These are phyloP conservation scores for Rhegmatorhina hoffmannsi DNA, from an alignment of 2,113 vertebrate genomes.

Conservation along the genomic window DNA sequence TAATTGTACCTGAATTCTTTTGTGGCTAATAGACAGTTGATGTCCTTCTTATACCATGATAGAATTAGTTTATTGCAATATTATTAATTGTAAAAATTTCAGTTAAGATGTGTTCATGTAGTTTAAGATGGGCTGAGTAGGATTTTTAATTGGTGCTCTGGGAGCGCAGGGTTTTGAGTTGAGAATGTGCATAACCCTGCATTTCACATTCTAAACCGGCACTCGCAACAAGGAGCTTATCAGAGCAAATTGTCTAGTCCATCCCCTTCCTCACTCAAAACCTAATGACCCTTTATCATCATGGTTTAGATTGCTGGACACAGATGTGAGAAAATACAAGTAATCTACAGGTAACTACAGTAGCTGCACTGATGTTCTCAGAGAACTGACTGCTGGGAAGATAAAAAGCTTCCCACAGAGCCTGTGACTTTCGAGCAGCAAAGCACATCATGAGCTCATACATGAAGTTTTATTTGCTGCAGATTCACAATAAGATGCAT, in stretches of 20 bases:
- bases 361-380: constrained; percentile 89
- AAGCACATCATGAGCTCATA: constrained; percentile 97
- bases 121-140: constrained; percentile 10
- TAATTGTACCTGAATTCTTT: constrained; percentile 84
- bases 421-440: constrained; percentile 88
- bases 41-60: constrained; percentile 64
- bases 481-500: constrained; percentile 85
- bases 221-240: constrained; percentile 87
- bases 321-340: constrained; percentile 91
- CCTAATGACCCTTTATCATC: constrained; percentile 91
- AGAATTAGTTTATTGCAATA: constrained; percentile 71
- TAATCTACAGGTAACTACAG: constrained; percentile 89
- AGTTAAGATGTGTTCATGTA: neutral
- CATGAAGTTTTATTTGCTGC: constrained; percentile 88
- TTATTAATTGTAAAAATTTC: constrained; percentile 62
- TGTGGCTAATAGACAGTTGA: constrained; percentile 78
- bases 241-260: constrained; percentile 86
- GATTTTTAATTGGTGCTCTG: constrained; percentile 73
- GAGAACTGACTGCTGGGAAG: constrained; percentile 95
- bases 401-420: constrained; percentile 98
- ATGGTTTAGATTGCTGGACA: constrained; percentile 88
- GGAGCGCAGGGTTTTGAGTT: constrained; percentile 40
- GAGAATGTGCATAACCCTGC: constrained; percentile 63
- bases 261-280: constrained; percentile 88
- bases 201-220: constrained; percentile 84